phyloP scores from a whole-genome alignment of 2,113 vertebrate genomes.

The Neofelis nebulosa region DNA sequence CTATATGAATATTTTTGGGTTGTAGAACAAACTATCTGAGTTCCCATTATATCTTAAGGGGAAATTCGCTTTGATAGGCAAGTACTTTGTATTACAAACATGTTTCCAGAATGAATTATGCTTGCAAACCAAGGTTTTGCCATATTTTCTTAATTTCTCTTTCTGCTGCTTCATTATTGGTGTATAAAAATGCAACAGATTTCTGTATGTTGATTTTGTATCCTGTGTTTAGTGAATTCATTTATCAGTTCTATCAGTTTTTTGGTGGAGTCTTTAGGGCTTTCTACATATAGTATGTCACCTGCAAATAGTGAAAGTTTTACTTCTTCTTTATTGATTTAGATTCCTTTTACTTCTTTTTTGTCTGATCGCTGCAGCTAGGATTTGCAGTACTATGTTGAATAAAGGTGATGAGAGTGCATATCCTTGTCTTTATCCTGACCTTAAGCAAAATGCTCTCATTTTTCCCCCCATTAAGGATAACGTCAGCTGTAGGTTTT shows the following conservation, averaged over 20 bases:
- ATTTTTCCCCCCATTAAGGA: neutral
- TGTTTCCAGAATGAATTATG: no score
- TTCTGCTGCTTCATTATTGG: neutral
- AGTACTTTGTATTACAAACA: no score
- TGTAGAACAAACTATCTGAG: no score
- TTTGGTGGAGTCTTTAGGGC: neutral
- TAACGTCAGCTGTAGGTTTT: neutral
- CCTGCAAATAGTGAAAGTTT: neutral
- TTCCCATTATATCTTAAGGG: no score
- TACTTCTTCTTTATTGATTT: neutral
- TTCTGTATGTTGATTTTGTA: neutral
- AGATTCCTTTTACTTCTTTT: neutral
- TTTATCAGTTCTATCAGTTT: neutral
- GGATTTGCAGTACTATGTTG: neutral
- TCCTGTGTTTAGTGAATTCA: neutral
- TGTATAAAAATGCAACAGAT: neutral
- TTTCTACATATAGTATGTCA: neutral
- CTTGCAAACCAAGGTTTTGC: no score
- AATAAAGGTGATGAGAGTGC: neutral
- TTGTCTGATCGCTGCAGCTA: neutral
- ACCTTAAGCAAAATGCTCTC: neutral
- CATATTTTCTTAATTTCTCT: neutral
- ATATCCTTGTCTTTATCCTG: neutral
- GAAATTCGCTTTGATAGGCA: no score
- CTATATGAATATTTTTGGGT: no score